phyloP scores from a whole-genome alignment of 2,797 vertebrate species.

The Sebastes glaucus region DNA sequence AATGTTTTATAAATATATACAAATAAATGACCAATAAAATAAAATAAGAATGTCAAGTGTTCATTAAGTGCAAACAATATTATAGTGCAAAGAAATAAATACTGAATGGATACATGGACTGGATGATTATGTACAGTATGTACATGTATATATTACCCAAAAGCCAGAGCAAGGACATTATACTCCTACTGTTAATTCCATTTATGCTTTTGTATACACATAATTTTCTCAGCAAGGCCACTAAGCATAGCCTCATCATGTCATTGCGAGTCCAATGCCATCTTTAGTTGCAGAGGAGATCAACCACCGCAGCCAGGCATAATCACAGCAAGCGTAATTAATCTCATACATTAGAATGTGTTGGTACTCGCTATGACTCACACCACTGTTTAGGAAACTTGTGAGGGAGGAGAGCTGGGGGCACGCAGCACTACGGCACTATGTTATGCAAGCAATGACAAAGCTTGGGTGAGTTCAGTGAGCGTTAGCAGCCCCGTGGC shows the following conservation, averaged over 20 bases:
- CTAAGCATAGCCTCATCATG: background rate
- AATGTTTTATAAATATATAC: too few relatives aligned
- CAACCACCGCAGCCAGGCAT: background rate
- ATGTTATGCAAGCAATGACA: conserved; percentile 54
- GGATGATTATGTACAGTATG: too few relatives aligned
- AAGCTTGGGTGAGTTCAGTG: conserved; percentile 42
- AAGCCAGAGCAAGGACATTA: conserved; percentile 5
- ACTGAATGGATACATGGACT: too few relatives aligned
- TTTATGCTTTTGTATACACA: background rate
- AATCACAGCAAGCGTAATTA: conserved; percentile 53
- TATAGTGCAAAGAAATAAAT: too few relatives aligned
- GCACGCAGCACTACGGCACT: background rate
- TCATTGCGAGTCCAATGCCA: background rate
- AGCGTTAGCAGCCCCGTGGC: conserved; percentile 49
- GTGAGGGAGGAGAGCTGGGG: conserved; percentile 15
- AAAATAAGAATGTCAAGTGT: too few relatives aligned
- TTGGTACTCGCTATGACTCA: conserved; percentile 53
- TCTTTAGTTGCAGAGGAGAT: conserved; percentile 29
- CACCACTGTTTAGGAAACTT: conserved; percentile 46
- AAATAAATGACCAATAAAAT: too few relatives aligned
- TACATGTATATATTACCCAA: background rate
- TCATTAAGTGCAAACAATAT: too few relatives aligned
- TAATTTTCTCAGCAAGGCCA: background rate
- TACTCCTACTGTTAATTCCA: conserved; percentile 2
- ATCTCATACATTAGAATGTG: conserved; percentile 45